Conservation (phyloP, 2,797 vertebrate genomes). For the Sciurus vulgaris region DNA sequence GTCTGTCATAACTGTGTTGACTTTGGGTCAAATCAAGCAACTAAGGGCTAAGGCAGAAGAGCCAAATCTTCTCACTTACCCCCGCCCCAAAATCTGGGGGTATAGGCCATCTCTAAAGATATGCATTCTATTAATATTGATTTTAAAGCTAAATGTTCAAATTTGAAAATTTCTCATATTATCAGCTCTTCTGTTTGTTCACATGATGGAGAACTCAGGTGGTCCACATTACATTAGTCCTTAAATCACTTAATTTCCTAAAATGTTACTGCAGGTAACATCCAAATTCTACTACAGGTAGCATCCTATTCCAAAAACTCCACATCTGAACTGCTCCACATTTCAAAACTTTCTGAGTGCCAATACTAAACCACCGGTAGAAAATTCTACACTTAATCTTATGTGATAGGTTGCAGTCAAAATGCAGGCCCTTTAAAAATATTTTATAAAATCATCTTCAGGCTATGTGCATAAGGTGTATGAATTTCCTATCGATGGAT, state of each 20-base stretch:
- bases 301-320: neutral
- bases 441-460: neutral
- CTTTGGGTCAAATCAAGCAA: neutral
- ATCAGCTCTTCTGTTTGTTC: neutral
- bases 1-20: neutral
- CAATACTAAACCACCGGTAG: too few species aligned
- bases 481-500: neutral
- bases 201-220: neutral
- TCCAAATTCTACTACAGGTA: neutral
- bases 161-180: neutral
- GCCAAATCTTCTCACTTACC: neutral
- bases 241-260: neutral
- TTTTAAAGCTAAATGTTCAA: slow-evolving; percentile 7
- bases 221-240: neutral
- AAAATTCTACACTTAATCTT: neutral
- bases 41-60: neutral
- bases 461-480: neutral
- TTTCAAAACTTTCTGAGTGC: neutral
- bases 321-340: neutral
- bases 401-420: neutral
- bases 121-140: neutral
- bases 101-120: neutral
- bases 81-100: neutral
- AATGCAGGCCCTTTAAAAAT: neutral
- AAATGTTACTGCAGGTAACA: neutral